Evolutionary conservation across 2,888 invertebrate species (phyloP), one percentile per base, ranked within the genome.

Genomic region (Drosophila formosana): DNA sequence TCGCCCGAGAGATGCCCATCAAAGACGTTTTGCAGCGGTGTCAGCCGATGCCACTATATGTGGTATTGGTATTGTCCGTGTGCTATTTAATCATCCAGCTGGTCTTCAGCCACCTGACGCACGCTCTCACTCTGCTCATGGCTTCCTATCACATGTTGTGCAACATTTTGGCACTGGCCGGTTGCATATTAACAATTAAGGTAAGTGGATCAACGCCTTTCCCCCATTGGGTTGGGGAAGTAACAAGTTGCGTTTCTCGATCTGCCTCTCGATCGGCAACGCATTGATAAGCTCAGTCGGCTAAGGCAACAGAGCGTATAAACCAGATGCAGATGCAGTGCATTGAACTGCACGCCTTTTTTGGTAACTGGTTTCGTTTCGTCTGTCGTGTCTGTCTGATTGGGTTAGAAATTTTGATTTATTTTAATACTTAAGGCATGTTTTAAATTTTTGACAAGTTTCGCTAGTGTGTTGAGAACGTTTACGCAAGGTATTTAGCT

Each of bases 121-220:
- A 98, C 92, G 97, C 98, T 0, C 94, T 98, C 53, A 98, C 98
- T 0, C 94, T 98, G 9, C 95, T 98, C 51, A 96, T 98, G 80
- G 97, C 98, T 92, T 96, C 98, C 8, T 98, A 98, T 93, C 98
- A 98, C 93, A 97, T 98, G 94, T 94, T 99, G 56, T 98, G 98
- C 92, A 97, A 98, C 90, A 96, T 98, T 39, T 95, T 98, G 61
- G 97, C 98, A 8, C 94, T 98, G 61, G 93, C 94, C 45, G 96
- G 97, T 34, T 96, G 96, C 89, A 95, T 97, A 84, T 93, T 96
- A 51, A 96, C 96, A 25, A 95, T 96, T 75, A 95, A 96, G 95
- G 97, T 96, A 93, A 93, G 93, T 88, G 70, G 73, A 75, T 30
- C 56, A 71, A 52, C 49, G 32, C 7, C 50, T 37, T 62, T 61